Evolutionary conservation across 2,113 vertebrate genomes (phyloP).

Genomic region (Ovis aries): DNA sequence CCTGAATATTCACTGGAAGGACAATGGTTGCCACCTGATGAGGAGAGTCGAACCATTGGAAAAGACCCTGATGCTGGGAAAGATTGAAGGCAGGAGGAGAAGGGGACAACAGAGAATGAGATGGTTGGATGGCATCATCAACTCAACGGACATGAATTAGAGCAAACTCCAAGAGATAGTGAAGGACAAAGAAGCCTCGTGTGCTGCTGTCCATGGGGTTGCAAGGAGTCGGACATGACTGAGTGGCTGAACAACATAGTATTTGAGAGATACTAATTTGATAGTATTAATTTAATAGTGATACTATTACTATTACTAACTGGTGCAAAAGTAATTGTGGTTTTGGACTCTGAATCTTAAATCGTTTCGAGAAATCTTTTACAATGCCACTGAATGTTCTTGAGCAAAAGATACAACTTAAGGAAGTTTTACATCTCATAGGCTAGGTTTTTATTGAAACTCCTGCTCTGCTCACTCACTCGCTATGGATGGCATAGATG

Average conservation of each 20-base stretch:
- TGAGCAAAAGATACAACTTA: not conserved
- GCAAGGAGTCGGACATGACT: not conserved
- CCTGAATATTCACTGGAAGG: not conserved
- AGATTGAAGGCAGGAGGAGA: not conserved
- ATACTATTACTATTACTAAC: not conserved
- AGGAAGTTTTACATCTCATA: not conserved
- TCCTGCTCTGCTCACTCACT: not conserved
- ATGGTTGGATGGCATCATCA: not conserved
- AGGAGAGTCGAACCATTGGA: not conserved
- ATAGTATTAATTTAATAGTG: not conserved
- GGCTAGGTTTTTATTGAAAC: not conserved
- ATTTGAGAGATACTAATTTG: not conserved
- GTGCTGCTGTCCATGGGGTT: not conserved
- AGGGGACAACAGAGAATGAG: not conserved
- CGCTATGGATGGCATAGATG: not conserved
- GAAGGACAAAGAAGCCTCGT: not conserved
- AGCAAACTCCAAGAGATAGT: not conserved
- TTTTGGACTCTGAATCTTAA: not conserved
- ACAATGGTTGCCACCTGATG: not conserved
- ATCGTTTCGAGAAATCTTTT: not conserved
- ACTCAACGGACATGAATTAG: not conserved
- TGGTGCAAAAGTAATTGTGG: not conserved
- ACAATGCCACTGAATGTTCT: not conserved
- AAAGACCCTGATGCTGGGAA: not conserved
- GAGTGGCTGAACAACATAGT: not conserved